Evolutionary conservation across 2,888 invertebrate species (phyloP).

Genomic region (Lasioglossum calceatum): DNA sequence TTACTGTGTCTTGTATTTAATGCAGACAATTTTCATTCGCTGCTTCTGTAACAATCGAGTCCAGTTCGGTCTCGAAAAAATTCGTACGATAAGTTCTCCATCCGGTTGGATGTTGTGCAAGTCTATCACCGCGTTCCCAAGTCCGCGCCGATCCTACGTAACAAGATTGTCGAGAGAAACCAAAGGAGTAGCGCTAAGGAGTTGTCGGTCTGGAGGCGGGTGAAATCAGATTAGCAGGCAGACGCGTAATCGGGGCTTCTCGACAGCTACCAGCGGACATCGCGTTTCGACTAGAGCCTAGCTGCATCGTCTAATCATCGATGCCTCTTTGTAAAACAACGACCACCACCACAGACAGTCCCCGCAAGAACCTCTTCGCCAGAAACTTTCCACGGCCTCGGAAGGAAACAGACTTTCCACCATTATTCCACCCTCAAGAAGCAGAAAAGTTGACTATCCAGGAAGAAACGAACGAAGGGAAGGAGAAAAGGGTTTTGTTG

Average conservation of each 20-base stretch:
- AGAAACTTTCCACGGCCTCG: background rate
- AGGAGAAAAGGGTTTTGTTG: no score
- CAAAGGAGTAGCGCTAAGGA: conserved; percentile 81
- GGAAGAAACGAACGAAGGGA: background rate
- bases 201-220: conserved; percentile 77
- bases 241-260: conserved; percentile 77
- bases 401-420: background rate
- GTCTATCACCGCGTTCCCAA: conserved; percentile 37
- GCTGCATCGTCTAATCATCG: conserved; percentile 41
- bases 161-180: conserved; percentile 83
- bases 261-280: conserved; percentile 61
- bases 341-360: background rate
- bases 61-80: background rate
- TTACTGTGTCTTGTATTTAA: no score
- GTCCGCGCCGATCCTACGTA: conserved; percentile 69
- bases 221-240: conserved; percentile 80
- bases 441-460: background rate
- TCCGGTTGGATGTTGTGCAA: conserved; percentile 37
- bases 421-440: background rate
- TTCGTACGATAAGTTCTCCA: conserved; percentile 5
- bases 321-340: conserved; percentile 2
- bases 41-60: background rate
- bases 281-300: conserved; percentile 29
- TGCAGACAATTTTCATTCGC: no score
- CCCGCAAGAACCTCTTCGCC: background rate